These are phyloP conservation scores for Coronaproctus castanopsis DNA, from an alignment of 2,888 invertebrate genomes.

Conservation along the genomic window DNA sequence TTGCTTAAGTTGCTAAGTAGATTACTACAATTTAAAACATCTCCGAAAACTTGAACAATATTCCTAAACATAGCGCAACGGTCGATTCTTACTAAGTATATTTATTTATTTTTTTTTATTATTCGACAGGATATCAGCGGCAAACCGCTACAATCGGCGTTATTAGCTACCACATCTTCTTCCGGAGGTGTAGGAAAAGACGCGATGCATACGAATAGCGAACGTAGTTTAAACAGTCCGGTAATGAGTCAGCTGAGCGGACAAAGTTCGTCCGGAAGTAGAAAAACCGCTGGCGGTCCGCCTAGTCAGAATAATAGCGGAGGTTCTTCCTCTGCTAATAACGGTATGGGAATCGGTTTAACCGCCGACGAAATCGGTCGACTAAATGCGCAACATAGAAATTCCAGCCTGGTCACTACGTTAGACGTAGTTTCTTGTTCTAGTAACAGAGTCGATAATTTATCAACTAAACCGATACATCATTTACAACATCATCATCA, in stretches of 20 bases:
- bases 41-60: too few species aligned
- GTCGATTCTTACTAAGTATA: too few species aligned
- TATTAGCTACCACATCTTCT: conserved; percentile 71
- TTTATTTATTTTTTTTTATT: too few species aligned
- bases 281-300: conserved; percentile 48
- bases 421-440: conserved; percentile 81
- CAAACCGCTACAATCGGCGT: conserved; percentile 70
- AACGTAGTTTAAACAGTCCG: conserved; percentile 75
- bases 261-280: conserved; percentile 58
- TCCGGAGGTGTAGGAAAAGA: conserved; percentile 75
- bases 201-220: conserved; percentile 75
- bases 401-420: conserved; percentile 66
- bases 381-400: conserved; percentile 45
- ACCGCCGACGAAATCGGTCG: conserved; percentile 7
- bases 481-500: conserved; percentile 42
- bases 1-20: too few species aligned
- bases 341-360: conserved; percentile 45
- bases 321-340: conserved; percentile 31
- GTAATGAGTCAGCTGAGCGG: conserved; percentile 81
- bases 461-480: conserved; percentile 28
- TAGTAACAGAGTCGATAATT: conserved; percentile 27
- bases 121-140: conserved; percentile 69
- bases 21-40: too few species aligned
- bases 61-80: too few species aligned
- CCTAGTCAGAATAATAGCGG: conserved; percentile 35